Base-by-base conservation (phyloP, 2,888 invertebrate species). In the Suillia variegata region DNA sequence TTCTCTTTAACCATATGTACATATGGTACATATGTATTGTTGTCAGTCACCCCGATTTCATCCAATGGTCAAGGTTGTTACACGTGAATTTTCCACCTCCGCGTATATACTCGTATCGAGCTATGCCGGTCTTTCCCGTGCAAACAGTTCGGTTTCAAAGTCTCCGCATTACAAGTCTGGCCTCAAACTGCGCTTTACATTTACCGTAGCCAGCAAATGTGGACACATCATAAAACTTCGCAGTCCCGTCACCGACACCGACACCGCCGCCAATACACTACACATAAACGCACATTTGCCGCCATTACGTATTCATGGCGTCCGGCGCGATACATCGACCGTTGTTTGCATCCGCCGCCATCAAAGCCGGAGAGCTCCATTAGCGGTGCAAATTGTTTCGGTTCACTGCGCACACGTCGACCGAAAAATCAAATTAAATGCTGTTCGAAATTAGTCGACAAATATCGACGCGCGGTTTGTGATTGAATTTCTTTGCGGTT, bases 361-460 rank as follows among this genome's bases (percentile, higher is more conserved):
- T n/a, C 38, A n/a, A 8, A 38, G 38, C n/a, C n/a, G n/a, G n/a
- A 13, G 38, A 18, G 45, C 45, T 45, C 18, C 45, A 45, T 45
- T 45, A 45, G 52, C 34, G 26, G 34, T 42, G 33, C 17, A 61
- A 54, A 49, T 45, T 38, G 42, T 62, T 66, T 54, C 67, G 58
- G 56, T 66, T 64, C 67, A 59, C 63, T 57, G 62, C 59, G 45
- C 49, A 48, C 61, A 62, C 62, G 58, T 63, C 60, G 56, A 64
- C 69, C 70, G 59, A 68, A 68, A 69, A 71, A 67, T 69, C 66
- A 66, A 69, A 69, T 71, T 69, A 67, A 69, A 70, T 69, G 67
- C 62, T 64, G 64, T 64, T 61, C 45, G 61, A 69, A 70, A 67
- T 70, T 65, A 70, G 67, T 65, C 63, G 64, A 62, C 65, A 62